Evolutionary conservation across 2,888 invertebrate species (phyloP).

Genomic region (Agrilus cyanescens): DNA sequence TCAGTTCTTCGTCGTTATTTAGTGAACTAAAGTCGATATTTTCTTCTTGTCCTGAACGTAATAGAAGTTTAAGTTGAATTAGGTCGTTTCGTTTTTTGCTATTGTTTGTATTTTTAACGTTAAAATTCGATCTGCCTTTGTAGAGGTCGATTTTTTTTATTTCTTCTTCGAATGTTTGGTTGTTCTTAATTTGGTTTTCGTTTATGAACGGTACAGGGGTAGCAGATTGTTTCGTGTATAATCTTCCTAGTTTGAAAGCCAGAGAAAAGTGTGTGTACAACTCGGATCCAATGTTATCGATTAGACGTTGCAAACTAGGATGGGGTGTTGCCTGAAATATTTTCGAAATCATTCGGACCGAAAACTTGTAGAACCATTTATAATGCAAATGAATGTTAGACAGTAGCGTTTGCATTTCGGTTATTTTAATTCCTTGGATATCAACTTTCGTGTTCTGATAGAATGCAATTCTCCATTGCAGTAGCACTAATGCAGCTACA

Average conservation of each 20-base stretch:
- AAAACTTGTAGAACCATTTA: conserved; percentile 61
- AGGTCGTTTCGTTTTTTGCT: conserved; percentile 10
- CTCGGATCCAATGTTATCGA: conserved; percentile 23
- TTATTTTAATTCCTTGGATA: conserved; percentile 16
- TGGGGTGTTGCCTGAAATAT: conserved; percentile 15
- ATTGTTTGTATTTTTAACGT: conserved; percentile 10
- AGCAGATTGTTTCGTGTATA: conserved; percentile 24
- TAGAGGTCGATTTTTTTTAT: conserved; percentile 18
- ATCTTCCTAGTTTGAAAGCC: conserved; percentile 27
- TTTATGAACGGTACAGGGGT: conserved; percentile 27
- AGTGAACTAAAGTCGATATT: conserved; percentile 10
- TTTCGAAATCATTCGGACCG: conserved; percentile 30
- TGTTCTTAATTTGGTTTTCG: conserved; percentile 20
- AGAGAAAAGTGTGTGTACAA: conserved; percentile 25
- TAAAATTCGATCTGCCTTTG: conserved; percentile 14
- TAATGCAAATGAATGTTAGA: conserved; percentile 56
- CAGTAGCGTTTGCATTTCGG: conserved; percentile 37
- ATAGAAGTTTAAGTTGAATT: conserved; percentile 19
- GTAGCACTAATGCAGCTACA: conserved; percentile 36
- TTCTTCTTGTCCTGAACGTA: conserved; percentile 14
- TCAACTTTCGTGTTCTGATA: conserved; percentile 31
- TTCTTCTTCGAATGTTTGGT: conserved; percentile 16
- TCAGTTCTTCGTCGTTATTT: conserved; percentile 7
- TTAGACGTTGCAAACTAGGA: conserved; percentile 7
- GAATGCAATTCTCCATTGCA: conserved; percentile 41